Evolutionary conservation across 2,888 invertebrate species (phyloP).

Genomic region (Glyphotaelius pellucidus): DNA sequence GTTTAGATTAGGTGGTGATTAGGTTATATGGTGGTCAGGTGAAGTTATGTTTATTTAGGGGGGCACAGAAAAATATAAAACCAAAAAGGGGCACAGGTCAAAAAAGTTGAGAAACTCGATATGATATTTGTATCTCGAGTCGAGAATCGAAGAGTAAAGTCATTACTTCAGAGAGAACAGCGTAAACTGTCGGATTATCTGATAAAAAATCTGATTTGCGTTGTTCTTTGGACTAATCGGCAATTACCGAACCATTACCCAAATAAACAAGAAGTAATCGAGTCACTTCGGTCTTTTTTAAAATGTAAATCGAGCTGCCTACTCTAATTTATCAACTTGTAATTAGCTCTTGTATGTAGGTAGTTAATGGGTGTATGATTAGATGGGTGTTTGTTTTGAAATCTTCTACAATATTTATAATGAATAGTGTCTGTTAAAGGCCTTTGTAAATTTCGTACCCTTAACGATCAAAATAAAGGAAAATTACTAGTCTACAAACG

Average conservation of each 20-base stretch:
- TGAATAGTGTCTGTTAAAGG: no score
- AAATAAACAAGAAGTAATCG: not conserved
- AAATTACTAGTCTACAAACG: no score
- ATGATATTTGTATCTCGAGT: not conserved
- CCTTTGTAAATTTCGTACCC: no score
- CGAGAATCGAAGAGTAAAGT: not conserved
- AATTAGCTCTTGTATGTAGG: not conserved
- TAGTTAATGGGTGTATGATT: not conserved
- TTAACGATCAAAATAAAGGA: no score
- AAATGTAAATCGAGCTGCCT: not conserved
- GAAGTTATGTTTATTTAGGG: no score
- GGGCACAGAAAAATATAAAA: no score
- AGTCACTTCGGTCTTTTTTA: not conserved
- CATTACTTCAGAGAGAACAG: not conserved
- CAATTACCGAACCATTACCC: not conserved
- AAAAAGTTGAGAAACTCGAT: no score
- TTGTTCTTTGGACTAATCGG: conserved; percentile 5
- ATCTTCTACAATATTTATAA: no score
- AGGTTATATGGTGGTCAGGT: no score
- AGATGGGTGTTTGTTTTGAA: not conserved
- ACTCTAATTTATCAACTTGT: not conserved
- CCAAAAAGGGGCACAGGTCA: no score
- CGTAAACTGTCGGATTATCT: not conserved
- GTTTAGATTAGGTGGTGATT: no score
- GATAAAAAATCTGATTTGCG: conserved; percentile 17